Base-by-base conservation (phyloP, 2,113 vertebrate genomes). In the Thunnus thynnus region DNA sequence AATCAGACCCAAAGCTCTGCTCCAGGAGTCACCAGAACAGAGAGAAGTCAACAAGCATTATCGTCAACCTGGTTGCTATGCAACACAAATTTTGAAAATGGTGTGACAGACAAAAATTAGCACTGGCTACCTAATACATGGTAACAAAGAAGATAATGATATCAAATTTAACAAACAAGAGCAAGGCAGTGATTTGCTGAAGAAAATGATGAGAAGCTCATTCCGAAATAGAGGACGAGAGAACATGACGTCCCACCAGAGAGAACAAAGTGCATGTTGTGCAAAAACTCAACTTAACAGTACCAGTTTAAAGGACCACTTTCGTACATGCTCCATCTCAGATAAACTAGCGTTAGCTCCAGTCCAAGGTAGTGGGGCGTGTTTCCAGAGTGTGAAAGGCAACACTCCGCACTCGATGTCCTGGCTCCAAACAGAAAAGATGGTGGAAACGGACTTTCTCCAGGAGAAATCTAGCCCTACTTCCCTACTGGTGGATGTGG, bases 201-300 rank as follows among this genome's bases (percentile, higher is more conserved):
- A 36, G 63, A 22, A 61, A 67, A 73, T 20, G 27, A 66, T 12
- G 22, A 22, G 22, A 22, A 22, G 22, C 22, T 25, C 16, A 27
- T 75, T 55, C 60, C 36, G 20, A 78, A 22, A 61, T 13, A 36
- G 48, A 54, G 30, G 47, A 41, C 1, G 20, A 66, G 73, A 52
- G 80, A 65, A 83, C 73, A 72, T 16, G 52, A 36, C 18, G 66
- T 58, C 46, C 73, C 46, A 41, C 68, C 16, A 8, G 2, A 62
- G 58, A 58, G 60, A 57, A 70, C 11, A 64, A 25, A 44, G 44
- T 4, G 20, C 48, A 50, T 61, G 25, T 16, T 18, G 7, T 61
- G 12, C n/a, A 48, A 44, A 51, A 74, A 7, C 7, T 9, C 36
- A 8, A 2, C 9, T 8, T 41, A 41, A 41, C 9, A 41, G 6